A percentile compares a stretch with the other conserved stretches of the same genome.
Evolutionary conservation across 2,797 vertebrate species (phyloP).

Genomic region (Brachyalestes nurse): DNA sequence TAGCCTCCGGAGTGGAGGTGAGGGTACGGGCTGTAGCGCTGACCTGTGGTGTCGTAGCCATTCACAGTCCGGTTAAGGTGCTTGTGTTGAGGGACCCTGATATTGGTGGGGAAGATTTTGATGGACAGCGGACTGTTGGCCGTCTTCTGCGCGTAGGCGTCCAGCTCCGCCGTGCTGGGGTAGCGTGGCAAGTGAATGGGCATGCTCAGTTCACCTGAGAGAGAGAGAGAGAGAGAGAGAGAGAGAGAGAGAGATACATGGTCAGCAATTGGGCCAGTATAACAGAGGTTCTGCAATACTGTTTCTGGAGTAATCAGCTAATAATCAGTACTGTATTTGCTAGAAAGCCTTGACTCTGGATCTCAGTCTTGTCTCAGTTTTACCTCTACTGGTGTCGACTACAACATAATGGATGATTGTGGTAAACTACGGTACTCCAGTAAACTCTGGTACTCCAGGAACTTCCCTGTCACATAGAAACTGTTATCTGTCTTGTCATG

Average conservation of each 20-base stretch:
- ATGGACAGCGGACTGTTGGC: constrained; percentile 92
- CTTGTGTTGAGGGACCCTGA: constrained; percentile 97
- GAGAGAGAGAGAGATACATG: constrained; percentile 37
- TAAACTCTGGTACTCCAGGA: too few relatives aligned
- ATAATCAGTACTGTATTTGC: too few relatives aligned
- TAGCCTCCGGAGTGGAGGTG: constrained; percentile 81
- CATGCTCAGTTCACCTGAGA: constrained; percentile 82
- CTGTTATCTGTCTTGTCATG: too few relatives aligned
- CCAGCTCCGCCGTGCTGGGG: constrained; percentile 94
- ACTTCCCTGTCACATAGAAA: too few relatives aligned
- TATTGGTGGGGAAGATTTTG: constrained; percentile 96
- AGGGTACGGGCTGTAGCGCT: constrained; percentile 85
- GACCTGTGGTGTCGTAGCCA: constrained; percentile 91
- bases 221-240: neutral
- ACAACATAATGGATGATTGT: too few relatives aligned
- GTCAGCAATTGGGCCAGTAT: neutral
- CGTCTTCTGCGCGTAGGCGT: constrained; percentile 95
- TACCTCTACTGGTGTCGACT: too few relatives aligned
- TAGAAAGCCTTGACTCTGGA: too few relatives aligned
- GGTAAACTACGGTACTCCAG: too few relatives aligned
- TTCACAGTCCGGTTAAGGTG: constrained; percentile 94
- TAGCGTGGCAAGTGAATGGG: constrained; percentile 81
- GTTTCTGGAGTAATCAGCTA: too few relatives aligned
- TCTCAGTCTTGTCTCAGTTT: too few relatives aligned
- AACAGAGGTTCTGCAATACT: constrained; percentile 8